Conservation (phyloP, 2,113 vertebrate genomes). For the Lanius collurio region DNA sequence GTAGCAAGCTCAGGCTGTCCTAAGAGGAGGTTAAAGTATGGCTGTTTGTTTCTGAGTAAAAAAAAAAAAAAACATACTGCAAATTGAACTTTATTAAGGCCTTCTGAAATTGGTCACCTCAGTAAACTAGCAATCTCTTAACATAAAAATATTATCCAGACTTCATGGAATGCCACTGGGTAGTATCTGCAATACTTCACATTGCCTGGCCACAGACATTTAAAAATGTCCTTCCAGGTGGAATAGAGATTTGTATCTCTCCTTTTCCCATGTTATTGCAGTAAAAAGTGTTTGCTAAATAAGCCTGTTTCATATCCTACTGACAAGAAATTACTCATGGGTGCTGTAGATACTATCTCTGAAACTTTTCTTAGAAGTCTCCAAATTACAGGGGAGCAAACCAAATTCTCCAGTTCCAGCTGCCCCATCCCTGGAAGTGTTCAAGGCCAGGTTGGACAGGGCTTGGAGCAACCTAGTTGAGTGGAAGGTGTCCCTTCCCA, state of each 20-base stretch:
- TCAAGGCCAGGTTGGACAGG: neutral
- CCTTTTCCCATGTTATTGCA: neutral
- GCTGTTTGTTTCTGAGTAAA: neutral
- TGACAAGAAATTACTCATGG: neutral
- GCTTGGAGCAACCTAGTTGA: neutral
- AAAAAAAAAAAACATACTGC: neutral
- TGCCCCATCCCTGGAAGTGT: neutral
- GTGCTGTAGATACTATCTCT: neutral
- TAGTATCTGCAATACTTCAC: neutral
- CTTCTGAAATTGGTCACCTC: neutral
- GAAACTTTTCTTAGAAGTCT: neutral
- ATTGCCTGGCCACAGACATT: neutral
- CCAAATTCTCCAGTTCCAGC: neutral
- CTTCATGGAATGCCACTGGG: neutral
- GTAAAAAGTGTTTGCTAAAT: neutral
- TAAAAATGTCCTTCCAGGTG: neutral
- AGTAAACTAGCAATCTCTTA: neutral
- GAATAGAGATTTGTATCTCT: neutral
- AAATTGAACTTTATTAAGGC: neutral
- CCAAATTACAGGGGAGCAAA: neutral
- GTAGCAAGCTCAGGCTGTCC: neutral
- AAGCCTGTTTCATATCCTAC: neutral
- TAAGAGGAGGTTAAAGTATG: neutral
- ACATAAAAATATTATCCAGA: neutral
- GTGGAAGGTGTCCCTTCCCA: neutral